A percentile compares a stretch with the other conserved stretches of the same genome.
Conservation (phyloP, 1,140 invertebrate species). For the Zaprionus inermis region DNA sequence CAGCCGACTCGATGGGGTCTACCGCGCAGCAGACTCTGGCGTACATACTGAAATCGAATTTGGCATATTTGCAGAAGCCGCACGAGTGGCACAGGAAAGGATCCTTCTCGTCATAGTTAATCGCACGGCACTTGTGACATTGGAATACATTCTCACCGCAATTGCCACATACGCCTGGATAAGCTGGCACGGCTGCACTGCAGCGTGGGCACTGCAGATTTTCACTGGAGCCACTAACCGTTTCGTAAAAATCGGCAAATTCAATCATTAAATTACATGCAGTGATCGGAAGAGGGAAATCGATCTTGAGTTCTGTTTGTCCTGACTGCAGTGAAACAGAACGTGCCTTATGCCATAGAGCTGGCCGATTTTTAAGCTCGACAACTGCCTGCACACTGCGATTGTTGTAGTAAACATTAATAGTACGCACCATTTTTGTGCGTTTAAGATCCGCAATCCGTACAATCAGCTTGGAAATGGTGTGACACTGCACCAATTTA, state of each 20-base stretch:
- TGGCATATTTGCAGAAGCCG: slow-evolving; percentile 99
- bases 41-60: slow-evolving; percentile 97
- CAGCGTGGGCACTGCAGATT: slow-evolving; percentile 98
- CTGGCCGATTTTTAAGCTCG: slow-evolving; percentile 94
- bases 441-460: slow-evolving; percentile 97
- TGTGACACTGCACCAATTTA: slow-evolving; percentile 97
- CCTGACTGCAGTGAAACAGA: slow-evolving; percentile 94
- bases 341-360: slow-evolving; percentile 98
- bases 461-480: slow-evolving; percentile 96
- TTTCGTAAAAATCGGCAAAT: slow-evolving; percentile 99
- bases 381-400: slow-evolving; percentile 97
- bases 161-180: slow-evolving; percentile 98
- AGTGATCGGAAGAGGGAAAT: slow-evolving; percentile 97
- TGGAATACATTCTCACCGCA: slow-evolving; percentile 99
- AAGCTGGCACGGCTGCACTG: slow-evolving; percentile 97
- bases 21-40: slow-evolving; percentile 97
- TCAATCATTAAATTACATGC: slow-evolving; percentile 99
- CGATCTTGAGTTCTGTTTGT: slow-evolving; percentile 97
- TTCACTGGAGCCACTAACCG: slow-evolving; percentile 91
- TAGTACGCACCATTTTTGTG: slow-evolving; percentile 98
- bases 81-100: slow-evolving; percentile 99
- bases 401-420: slow-evolving; percentile 99
- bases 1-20: slow-evolving; percentile 98
- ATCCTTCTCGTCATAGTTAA: slow-evolving; percentile 99
- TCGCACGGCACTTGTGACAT: slow-evolving; percentile 98